These are phyloP conservation scores for Nyctereutes procyonoides DNA, from an alignment of 2,113 vertebrate species.

Conservation along the genomic window DNA sequence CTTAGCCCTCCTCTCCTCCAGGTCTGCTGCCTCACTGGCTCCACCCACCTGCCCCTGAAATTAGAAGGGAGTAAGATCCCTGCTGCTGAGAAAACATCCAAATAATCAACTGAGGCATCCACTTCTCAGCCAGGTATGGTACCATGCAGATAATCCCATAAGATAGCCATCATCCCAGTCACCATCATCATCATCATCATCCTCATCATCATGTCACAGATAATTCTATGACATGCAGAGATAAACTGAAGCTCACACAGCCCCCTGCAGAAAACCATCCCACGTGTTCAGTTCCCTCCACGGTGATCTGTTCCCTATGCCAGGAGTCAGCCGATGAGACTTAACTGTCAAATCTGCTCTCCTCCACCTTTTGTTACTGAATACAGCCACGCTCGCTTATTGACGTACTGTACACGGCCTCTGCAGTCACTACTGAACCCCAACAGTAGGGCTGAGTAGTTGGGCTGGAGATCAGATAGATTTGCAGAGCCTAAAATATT, in stretches of 20 bases:
- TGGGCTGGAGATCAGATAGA: background rate
- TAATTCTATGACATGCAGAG: background rate
- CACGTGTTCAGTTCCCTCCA: background rate
- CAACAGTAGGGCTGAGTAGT: rapidly evolving
- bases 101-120: background rate
- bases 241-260: background rate
- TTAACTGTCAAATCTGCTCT: background rate
- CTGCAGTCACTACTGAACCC: background rate
- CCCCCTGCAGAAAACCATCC: background rate
- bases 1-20: background rate
- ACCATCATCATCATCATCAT: too few species aligned
- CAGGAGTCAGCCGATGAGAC: background rate
- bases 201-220: background rate
- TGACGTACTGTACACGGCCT: background rate
- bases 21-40: background rate
- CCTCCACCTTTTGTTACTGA: background rate
- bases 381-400: rapidly evolving
- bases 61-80: background rate
- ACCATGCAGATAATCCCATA: background rate
- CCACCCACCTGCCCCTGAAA: background rate
- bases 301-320: background rate
- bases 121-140: background rate
- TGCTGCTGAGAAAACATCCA: background rate
- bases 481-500: background rate
- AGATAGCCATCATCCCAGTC: background rate